These are phyloP conservation scores for Drosophila lutescens DNA, from an alignment of 2,888 invertebrate species.

Conservation along the genomic window DNA sequence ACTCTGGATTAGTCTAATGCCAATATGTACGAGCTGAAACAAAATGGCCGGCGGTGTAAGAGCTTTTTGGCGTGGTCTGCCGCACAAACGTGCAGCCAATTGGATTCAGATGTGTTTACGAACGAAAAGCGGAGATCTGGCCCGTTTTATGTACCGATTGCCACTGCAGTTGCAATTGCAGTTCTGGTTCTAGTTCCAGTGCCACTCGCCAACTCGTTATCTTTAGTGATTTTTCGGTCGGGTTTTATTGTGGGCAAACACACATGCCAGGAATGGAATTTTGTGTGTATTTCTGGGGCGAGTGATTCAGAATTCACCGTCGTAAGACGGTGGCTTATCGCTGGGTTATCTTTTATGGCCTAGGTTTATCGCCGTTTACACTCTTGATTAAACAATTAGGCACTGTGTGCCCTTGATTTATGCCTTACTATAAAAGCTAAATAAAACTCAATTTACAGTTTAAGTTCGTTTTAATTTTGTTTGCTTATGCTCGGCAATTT, in stretches of 20 bases:
- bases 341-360: conserved; percentile 37
- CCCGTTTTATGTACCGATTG: conserved; percentile 17
- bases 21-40: conserved; percentile 62
- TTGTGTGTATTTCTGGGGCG: not conserved
- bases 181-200: conserved; percentile 14
- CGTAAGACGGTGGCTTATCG: conserved; percentile 27
- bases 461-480: conserved; percentile 22
- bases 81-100: conserved; percentile 52
- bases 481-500: conserved; percentile 14
- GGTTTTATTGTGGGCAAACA: conserved; percentile 26
- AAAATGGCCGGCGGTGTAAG: conserved; percentile 49
- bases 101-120: conserved; percentile 59
- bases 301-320: conserved; percentile 18
- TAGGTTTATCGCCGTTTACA: conserved; percentile 31
- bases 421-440: conserved; percentile 13
- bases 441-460: conserved; percentile 10
- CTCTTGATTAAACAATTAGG: conserved; percentile 40
- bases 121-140: conserved; percentile 45
- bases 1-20: conserved; percentile 70
- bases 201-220: conserved; percentile 29
- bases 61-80: conserved; percentile 56
- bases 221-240: conserved; percentile 29
- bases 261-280: conserved; percentile 11
- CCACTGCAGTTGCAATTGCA: conserved; percentile 21
- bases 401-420: conserved; percentile 29